Percentiles rank a stretch among this genome's conserved stretches.
phyloP scores from a whole-genome alignment of 2,797 vertebrate species.

The Jordanella pulchra region DNA sequence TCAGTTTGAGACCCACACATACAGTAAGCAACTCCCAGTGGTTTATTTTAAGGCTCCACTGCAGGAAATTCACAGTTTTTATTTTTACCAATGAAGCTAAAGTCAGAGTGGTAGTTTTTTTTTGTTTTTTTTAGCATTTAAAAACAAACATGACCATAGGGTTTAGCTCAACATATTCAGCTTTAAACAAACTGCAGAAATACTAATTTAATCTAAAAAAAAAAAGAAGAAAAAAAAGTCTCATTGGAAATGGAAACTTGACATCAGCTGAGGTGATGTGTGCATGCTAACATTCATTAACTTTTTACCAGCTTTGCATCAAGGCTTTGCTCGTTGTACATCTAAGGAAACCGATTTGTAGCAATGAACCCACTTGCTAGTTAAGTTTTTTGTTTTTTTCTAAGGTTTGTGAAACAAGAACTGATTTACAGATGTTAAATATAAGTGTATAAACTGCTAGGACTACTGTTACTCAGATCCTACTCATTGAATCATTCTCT shows the following conservation, averaged over 20 bases:
- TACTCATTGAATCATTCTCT: neutral
- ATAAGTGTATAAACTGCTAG: neutral
- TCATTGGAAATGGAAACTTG: neutral
- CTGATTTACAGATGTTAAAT: neutral
- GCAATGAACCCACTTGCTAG: neutral
- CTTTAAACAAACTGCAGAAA: neutral
- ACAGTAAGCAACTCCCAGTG: conserved; percentile 15
- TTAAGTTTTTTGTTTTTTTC: neutral
- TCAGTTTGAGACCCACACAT: conserved; percentile 21
- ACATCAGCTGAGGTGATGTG: neutral
- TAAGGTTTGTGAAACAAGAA: neutral
- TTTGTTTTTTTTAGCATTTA: conserved; percentile 4
- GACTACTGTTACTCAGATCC: neutral
- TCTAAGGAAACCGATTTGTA: neutral
- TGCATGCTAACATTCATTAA: neutral
- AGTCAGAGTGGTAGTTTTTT: neutral
- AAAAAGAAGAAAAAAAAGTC: no score
- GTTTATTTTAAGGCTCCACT: conserved; percentile 16
- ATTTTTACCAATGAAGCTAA: conserved; percentile 4
- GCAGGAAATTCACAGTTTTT: conserved; percentile 6
- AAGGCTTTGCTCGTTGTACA: neutral
- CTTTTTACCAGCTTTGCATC: neutral
- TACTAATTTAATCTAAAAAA: neutral
- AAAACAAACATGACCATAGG: conserved; percentile 3
- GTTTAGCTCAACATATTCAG: no score